A percentile compares a stretch with the other conserved stretches of the same genome.
Conservation (phyloP, 2,797 vertebrate genomes). For the Notamacropus eugenii region DNA sequence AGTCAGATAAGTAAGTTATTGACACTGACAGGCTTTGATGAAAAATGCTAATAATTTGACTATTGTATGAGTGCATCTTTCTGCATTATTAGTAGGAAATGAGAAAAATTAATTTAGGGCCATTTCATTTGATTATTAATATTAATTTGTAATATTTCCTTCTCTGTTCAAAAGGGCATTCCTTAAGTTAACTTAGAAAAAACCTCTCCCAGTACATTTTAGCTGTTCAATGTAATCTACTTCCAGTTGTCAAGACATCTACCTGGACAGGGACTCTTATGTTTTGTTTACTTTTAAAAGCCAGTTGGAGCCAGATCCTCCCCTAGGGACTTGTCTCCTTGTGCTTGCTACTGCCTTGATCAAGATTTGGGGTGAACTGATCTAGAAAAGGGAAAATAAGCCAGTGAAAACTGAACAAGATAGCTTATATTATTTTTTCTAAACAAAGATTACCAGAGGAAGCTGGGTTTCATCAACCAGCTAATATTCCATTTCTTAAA, state of each 20-base stretch:
- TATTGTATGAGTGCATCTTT: background rate
- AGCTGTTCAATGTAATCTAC: background rate
- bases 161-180: background rate
- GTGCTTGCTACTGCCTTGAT: background rate
- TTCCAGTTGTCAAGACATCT: background rate
- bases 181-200: background rate
- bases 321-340: background rate
- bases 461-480: no score
- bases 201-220: background rate
- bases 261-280: background rate
- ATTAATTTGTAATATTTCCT: background rate
- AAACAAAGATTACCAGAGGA: background rate
- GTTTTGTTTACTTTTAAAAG: background rate
- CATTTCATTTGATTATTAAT: background rate
- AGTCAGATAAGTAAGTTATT: background rate
- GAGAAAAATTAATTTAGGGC: background rate
- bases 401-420: background rate
- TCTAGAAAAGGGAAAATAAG: background rate
- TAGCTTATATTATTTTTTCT: background rate
- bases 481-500: background rate
- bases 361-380: background rate
- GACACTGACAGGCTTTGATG: background rate
- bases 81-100: background rate
- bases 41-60: background rate
- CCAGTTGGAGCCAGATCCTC: background rate